Percentiles rank a stretch among this genome's conserved stretches.
Evolutionary conservation across 1,140 invertebrate genomes (phyloP).

Genomic region (Drosophila prosaltans): DNA sequence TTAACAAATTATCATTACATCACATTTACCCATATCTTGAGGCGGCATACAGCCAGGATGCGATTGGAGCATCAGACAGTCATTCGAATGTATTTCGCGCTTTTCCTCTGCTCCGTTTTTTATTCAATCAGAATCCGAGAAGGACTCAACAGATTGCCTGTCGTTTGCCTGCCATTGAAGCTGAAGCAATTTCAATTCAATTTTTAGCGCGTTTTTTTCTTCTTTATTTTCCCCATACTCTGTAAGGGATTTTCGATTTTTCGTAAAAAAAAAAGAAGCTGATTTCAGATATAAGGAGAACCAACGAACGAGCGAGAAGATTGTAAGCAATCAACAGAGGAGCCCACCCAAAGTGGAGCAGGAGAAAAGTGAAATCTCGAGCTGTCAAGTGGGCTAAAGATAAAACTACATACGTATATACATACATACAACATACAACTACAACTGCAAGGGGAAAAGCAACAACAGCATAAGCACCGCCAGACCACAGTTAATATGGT

Average conservation of each 20-base stretch:
- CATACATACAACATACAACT: constrained; percentile 22
- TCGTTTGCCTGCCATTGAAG: constrained; percentile 75
- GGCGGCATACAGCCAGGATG: constrained; percentile 31
- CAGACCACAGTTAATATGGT: constrained; percentile 59
- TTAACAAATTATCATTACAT: constrained; percentile 62
- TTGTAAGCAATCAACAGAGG: constrained; percentile 63
- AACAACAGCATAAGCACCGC: background rate
- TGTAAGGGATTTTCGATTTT: constrained; percentile 67
- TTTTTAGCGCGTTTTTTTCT: constrained; percentile 57
- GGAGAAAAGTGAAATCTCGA: constrained; percentile 53
- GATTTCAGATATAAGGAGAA: constrained; percentile 29
- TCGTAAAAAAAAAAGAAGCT: constrained; percentile 34
- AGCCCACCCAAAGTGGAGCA: background rate
- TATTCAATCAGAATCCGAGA: constrained; percentile 61
- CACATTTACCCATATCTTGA: constrained; percentile 30
- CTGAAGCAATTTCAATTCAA: constrained; percentile 79
- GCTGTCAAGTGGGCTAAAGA: constrained; percentile 61
- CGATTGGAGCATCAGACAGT: constrained; percentile 26
- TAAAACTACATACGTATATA: constrained; percentile 62
- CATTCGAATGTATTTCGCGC: constrained; percentile 61
- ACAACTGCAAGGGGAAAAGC: constrained; percentile 15
- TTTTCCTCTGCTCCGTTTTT: constrained; percentile 49
- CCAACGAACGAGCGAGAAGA: constrained; percentile 44
- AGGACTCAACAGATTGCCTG: constrained; percentile 78
- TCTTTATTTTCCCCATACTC: constrained; percentile 25